Conservation (phyloP, 2,888 invertebrate species). For the Drosophila pseudotalamancana region DNA sequence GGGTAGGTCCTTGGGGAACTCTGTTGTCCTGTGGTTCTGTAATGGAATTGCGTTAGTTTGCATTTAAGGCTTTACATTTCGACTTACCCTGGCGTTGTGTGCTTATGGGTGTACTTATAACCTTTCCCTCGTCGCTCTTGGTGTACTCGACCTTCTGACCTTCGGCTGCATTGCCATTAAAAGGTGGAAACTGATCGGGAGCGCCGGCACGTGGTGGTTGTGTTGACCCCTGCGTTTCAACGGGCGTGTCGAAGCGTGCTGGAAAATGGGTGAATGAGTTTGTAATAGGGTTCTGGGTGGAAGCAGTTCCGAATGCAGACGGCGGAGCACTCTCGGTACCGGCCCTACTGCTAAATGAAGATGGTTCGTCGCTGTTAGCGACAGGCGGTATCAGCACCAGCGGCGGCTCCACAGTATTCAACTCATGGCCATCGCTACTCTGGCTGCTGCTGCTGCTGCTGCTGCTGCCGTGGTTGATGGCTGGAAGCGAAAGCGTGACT, state of each 20-base stretch:
- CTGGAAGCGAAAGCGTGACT: slow-evolving; percentile 76
- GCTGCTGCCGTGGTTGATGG: slow-evolving; percentile 9
- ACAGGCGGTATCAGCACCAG: slow-evolving; percentile 71
- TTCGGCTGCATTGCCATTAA: slow-evolving; percentile 24
- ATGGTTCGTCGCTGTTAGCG: slow-evolving; percentile 24
- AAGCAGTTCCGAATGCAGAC: slow-evolving; percentile 3
- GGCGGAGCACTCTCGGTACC: background rate
- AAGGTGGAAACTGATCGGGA: slow-evolving; percentile 61
- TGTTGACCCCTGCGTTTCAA: background rate
- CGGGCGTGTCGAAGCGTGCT: slow-evolving; percentile 74
- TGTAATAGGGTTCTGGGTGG: slow-evolving; percentile 58
- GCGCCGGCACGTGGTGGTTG: slow-evolving; percentile 6
- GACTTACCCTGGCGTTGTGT: slow-evolving; percentile 67
- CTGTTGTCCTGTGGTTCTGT: slow-evolving; percentile 26
- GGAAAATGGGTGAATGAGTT: slow-evolving; percentile 81
- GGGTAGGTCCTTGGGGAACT: slow-evolving; percentile 1
- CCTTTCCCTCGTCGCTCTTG: slow-evolving; percentile 83
- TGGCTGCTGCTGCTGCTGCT: background rate
- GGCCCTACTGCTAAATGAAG: slow-evolving; percentile 20
- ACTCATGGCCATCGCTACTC: slow-evolving; percentile 26
- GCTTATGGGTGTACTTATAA: slow-evolving; percentile 74
- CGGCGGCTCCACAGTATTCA: slow-evolving; percentile 61
- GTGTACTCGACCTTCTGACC: slow-evolving; percentile 78
- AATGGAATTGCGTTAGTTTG: background rate
- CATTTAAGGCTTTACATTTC: background rate